A percentile compares a stretch with the other conserved stretches of the same genome.
These are phyloP conservation scores for Spondyliosoma cantharus DNA, from an alignment of 2,797 vertebrate genomes.

Conservation along the genomic window DNA sequence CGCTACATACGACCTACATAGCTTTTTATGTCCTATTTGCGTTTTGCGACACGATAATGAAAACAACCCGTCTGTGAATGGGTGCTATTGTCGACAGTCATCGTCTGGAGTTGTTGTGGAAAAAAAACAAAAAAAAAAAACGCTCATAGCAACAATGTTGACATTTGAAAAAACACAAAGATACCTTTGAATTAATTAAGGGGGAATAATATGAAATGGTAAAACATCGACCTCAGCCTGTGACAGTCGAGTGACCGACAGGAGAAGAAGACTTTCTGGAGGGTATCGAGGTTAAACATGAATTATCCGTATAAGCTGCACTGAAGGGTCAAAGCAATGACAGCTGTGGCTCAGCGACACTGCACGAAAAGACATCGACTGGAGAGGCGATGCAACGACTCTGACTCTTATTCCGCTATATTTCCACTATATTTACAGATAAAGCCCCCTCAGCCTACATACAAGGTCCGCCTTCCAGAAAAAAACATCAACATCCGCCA, in stretches of 20 bases:
- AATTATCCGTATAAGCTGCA: slow-evolving; percentile 80
- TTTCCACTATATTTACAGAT: no score
- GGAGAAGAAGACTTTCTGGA: slow-evolving; percentile 33
- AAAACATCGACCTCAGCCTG: neutral
- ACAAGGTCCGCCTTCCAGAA: slow-evolving; percentile 30
- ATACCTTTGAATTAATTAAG: neutral
- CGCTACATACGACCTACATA: neutral
- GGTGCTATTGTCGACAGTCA: slow-evolving; percentile 5
- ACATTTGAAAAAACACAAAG: slow-evolving; percentile 35
- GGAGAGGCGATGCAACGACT: neutral
- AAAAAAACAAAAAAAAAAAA: slow-evolving; percentile 36
- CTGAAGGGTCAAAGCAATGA: slow-evolving; percentile 87
- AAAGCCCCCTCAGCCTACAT: neutral
- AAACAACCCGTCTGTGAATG: neutral
- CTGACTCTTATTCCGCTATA: no score
- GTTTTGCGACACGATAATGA: neutral
- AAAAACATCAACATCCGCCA: slow-evolving; percentile 74
- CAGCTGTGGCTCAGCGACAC: slow-evolving; percentile 77
- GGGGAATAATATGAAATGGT: neutral
- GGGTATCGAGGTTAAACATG: slow-evolving; percentile 78
- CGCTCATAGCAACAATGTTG: slow-evolving; percentile 55
- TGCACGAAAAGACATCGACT: slow-evolving; percentile 42
- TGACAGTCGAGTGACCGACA: slow-evolving; percentile 6
- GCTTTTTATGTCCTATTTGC: neutral
- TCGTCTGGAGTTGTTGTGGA: slow-evolving; percentile 29